These are phyloP conservation scores for Rana temporaria DNA, from an alignment of 2,113 vertebrate species.

Conservation along the genomic window DNA sequence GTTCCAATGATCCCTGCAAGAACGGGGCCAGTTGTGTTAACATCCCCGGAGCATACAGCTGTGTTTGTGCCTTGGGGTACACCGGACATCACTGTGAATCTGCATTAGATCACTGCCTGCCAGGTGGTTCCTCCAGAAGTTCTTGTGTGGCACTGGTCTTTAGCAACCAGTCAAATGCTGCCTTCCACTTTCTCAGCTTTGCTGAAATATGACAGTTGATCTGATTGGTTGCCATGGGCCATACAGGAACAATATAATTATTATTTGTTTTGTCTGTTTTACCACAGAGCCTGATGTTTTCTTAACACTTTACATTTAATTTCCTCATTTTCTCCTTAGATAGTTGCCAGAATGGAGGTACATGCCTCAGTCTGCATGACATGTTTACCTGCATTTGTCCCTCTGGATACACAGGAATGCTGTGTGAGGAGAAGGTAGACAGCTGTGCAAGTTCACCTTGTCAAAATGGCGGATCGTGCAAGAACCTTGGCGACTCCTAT, in stretches of 20 bases:
- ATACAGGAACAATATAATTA: too few species aligned
- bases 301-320: neutral
- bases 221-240: neutral
- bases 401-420: constrained; percentile 41
- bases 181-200: too few species aligned
- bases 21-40: constrained; percentile 61
- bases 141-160: too few species aligned
- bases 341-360: constrained; percentile 40
- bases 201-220: too few species aligned
- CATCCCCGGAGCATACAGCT: constrained; percentile 64
- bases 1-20: constrained; percentile 61
- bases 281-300: too few species aligned
- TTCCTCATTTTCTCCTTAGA: constrained; percentile 1
- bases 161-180: too few species aligned
- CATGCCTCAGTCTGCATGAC: constrained; percentile 29
- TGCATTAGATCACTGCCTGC: constrained; percentile 7
- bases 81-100: constrained; percentile 28
- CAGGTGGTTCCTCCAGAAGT: neutral
- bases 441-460: constrained; percentile 46
- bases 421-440: constrained; percentile 46
- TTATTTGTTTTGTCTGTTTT: too few species aligned
- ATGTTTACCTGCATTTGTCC: constrained; percentile 38
- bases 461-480: constrained; percentile 47
- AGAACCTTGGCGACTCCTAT: neutral
- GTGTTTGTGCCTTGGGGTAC: constrained; percentile 62